A percentile compares a stretch with the other conserved stretches of the same genome.
These are phyloP conservation scores for Pecten maximus DNA, from an alignment of 2,888 invertebrate genomes.

Conservation along the genomic window DNA sequence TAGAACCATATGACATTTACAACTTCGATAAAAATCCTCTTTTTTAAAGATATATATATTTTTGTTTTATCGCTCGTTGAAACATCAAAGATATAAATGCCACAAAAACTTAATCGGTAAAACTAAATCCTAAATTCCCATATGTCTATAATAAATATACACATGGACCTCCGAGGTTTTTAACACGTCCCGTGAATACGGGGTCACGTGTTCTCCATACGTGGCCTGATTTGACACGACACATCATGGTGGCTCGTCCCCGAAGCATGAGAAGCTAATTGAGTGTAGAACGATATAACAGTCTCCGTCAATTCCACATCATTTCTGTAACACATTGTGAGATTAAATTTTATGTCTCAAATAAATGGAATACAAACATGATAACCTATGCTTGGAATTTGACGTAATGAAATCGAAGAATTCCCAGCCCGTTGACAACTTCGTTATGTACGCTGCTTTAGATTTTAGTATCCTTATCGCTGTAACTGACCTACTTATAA, in stretches of 20 bases:
- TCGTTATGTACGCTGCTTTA: not conserved
- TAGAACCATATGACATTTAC: not conserved
- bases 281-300: conserved; percentile 16
- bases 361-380: not conserved
- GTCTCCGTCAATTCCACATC: not conserved
- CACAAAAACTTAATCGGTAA: not conserved
- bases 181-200: not conserved
- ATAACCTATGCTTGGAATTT: conserved; percentile 25
- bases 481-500: not conserved
- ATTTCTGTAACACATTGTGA: not conserved
- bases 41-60: not conserved
- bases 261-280: not conserved
- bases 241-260: not conserved
- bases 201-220: not conserved
- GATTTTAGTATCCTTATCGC: not conserved
- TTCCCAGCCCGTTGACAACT: not conserved
- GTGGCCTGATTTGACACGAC: not conserved
- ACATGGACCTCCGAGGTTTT: not conserved
- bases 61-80: not conserved
- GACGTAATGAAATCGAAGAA: conserved; percentile 22
- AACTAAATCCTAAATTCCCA: not conserved
- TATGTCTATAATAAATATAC: not conserved
- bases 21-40: not conserved
- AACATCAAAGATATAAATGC: not conserved
- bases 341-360: conserved; percentile 35